A percentile compares a stretch with the other conserved stretches of the same genome.
These are phyloP conservation scores for Yponomeuta evonymella DNA, from an alignment of 2,888 invertebrate genomes.

Conservation along the genomic window DNA sequence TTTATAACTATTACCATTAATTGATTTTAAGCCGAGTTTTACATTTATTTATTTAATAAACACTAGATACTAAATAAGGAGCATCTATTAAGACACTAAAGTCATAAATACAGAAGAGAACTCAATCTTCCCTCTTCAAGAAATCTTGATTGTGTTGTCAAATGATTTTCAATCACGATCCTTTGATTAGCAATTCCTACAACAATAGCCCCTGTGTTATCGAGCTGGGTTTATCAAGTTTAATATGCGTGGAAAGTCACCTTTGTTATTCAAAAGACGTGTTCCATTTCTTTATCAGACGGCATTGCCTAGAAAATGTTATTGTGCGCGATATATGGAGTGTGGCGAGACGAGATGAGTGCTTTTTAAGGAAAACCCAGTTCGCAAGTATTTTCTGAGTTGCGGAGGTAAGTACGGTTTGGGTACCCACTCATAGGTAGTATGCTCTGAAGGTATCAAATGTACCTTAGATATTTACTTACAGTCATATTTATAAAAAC, in stretches of 20 bases:
- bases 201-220: conserved; percentile 60
- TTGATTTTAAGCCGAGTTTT: too few relatives aligned
- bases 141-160: conserved; percentile 41
- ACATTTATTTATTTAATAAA: neutral
- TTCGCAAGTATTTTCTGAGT: too few relatives aligned
- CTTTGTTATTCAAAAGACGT: conserved; percentile 48
- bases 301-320: conserved; percentile 53
- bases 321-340: conserved; percentile 64
- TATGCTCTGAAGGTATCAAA: too few relatives aligned
- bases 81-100: neutral
- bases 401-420: too few relatives aligned
- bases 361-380: neutral
- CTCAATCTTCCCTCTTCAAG: neutral
- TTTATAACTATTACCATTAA: too few relatives aligned
- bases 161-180: conserved; percentile 65
- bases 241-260: conserved; percentile 71
- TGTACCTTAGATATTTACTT: too few relatives aligned
- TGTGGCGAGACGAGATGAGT: conserved; percentile 39
- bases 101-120: neutral
- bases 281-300: conserved; percentile 67
- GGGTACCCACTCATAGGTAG: too few relatives aligned
- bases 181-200: conserved; percentile 58
- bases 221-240: conserved; percentile 56
- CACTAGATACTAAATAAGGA: neutral
- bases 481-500: too few relatives aligned